Base-by-base conservation (phyloP, 2,797 vertebrate species). In the Sparidentex hasta region DNA sequence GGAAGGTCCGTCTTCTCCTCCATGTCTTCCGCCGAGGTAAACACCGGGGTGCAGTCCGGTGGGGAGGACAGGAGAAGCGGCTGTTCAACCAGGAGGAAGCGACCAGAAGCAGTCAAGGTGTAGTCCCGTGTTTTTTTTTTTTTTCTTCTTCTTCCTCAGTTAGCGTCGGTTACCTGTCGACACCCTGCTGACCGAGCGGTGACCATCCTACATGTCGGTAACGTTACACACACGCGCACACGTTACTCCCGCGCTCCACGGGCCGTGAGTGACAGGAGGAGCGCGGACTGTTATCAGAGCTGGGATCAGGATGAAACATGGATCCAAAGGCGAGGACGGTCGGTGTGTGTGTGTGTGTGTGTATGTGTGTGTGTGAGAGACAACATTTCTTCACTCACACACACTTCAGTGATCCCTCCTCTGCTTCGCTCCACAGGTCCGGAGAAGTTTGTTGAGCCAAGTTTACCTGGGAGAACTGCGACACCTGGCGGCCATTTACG, bases 1-100 rank as follows among this genome's bases (percentile, higher is more conserved):
- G 96, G 91, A 5, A 96, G 82, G 16, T 96, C 96, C 55, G 92
- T 58, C 75, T 91, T 93, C 21, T 96, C 96, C 85, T 96, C 95
- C 55, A 97, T 97, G 66, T 89, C 89, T 78, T 78, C 86, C 47
- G 74, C 86, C 61, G 83, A n/a, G 58, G 55, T 52, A 3, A 64
- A 81, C 67, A 5, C 69, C 25, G 59, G 17, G 9, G 62, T 9
- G 23, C 23, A 85, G 61, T 81, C 74, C 66, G 82, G 57, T 1
- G 62, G 33, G 0, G 50, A 51, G 71, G 11, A 3, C 66, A n/a
- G 38, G 20, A 51, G 27, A 7, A 11, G 62, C 71, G 71, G 73
- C 13, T 3, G 11, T 63, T 20, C 33, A 11, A 7, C 62, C 50
- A 9, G 38, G 4, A 46, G 65, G 4, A 8, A 18, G 64, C 7